Base-by-base conservation (phyloP, 2,797 vertebrate species). In the Fistularia tabacaria region DNA sequence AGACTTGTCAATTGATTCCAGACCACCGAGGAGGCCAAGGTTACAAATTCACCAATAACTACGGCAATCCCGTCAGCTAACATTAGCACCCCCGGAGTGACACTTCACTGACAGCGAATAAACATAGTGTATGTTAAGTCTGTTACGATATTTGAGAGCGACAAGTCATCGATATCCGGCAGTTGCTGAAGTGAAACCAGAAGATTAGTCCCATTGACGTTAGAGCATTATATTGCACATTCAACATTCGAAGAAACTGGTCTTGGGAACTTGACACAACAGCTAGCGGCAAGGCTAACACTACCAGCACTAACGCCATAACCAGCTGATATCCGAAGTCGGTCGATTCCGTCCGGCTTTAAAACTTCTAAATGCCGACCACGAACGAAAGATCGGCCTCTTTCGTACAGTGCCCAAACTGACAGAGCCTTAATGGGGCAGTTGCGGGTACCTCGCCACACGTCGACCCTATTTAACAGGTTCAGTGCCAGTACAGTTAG, bases 401-500 rank as follows among this genome's bases (percentile, higher is more conserved):
- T 6, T 36, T n/a, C 1, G 14, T 13, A 41, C 8, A 38, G n/a
- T 15, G 25, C 15, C 6, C 7, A 44, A 14, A 8, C 7, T 14
- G 45, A 49, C 63, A 55, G 5, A 13, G 10, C 36, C 47, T 37
- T 43, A 3, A 25, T 11, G 5, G 15, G 61, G 36, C 47, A 38
- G 43, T 58, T 48, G 51, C 38, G 53, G 10, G 48, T 73, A 44
- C 9, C 59, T 54, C 44, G 55, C 38, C 69, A 47, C 53, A 70
- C 63, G 56, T 45, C 62, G 54, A 60, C 45, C 14, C 51, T 57
- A 51, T 73, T 67, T 76, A 83, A 73, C 70, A 74, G 75, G 73
- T 76, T 72, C 77, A 75, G 59, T 64, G 68, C 45, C 73, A 69
- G 69, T 49, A 74, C 73, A 66, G 75, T 61, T 85, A 87, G 64